Evolutionary conservation across 2,797 vertebrate genomes (phyloP).

Genomic region (Thamnophis elegans): DNA sequence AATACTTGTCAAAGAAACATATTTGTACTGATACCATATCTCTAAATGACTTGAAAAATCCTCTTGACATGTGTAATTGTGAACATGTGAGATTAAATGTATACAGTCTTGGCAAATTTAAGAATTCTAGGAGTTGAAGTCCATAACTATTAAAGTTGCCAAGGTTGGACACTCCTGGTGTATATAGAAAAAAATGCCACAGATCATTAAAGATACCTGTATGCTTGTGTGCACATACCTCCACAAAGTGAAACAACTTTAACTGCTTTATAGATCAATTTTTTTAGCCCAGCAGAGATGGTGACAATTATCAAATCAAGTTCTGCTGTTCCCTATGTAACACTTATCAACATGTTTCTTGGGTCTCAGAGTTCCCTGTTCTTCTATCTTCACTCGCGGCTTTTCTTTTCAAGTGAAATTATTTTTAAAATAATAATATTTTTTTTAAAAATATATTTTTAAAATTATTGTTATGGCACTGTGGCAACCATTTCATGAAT

Average conservation of each 20-base stretch:
- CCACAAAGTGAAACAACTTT: neutral
- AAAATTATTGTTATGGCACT: neutral
- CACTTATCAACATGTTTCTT: neutral
- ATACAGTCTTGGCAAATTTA: neutral
- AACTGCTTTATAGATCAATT: neutral
- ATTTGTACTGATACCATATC: rapidly evolving
- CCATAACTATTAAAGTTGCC: neutral
- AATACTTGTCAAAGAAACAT: slow-evolving; percentile 5
- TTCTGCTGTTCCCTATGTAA: neutral
- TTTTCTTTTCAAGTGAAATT: neutral
- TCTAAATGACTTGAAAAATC: neutral
- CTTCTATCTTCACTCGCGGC: neutral
- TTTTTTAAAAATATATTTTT: too few relatives aligned
- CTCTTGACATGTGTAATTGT: rapidly evolving
- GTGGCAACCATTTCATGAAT: neutral
- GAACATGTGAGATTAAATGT: neutral
- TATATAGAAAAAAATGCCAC: neutral
- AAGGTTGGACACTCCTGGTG: neutral
- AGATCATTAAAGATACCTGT: neutral
- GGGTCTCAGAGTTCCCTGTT: neutral
- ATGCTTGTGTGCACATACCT: neutral
- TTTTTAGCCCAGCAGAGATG: neutral
- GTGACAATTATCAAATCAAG: neutral
- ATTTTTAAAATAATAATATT: too few relatives aligned
- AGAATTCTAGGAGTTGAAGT: neutral